Evolutionary conservation across 1,140 invertebrate genomes (phyloP), one percentile per base, ranked within the genome.

Genomic region (Achatina immaculata): DNA sequence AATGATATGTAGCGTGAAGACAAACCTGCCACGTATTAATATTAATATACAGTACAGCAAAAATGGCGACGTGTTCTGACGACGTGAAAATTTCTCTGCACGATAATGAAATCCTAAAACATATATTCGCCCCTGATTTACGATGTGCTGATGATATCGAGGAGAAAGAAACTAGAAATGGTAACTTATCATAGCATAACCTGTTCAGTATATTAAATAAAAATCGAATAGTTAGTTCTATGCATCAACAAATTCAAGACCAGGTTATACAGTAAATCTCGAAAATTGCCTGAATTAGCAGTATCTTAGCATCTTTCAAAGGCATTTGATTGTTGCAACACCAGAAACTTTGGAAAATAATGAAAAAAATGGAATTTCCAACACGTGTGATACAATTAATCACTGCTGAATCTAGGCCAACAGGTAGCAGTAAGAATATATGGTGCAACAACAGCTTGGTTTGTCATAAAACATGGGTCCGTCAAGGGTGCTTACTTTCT

Each of bases 101-200:
- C 80, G 89, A 90, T 69, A 85, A 86, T 40, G 86, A 83, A 24
- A 83, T 90, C 65, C 80, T 90, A 21, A 85, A 85, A 55, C 81
- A 83, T 51, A 86, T 90, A 58, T 90, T 90, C 66, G 89, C 86
- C 73, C 87, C 87, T 21, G 87, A 85, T 66, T 78, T 88, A 48
- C 88, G 87, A 31, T 86, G 86, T 65, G 84, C 83, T 19, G 86
- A 88, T 77, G 80, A 78, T 34, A 81, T 81, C 9, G 85, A 86
- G 9, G 86, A 85, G 31, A 78, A 82, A 34, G 72, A 81, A 42
- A 21, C 69, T 42, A 38, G 31, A 68, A 31, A 65, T 38, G 40
- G 51, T 51, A 58, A 38, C 38, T 42, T 62, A 69, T n/a, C 45
- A 72, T 40, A 21, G 38, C 3, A 78, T 42, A 40, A 24, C 1